phyloP scores from a whole-genome alignment of 92 coral and sea anemone genomes.

The Porites cylindrica region DNA sequence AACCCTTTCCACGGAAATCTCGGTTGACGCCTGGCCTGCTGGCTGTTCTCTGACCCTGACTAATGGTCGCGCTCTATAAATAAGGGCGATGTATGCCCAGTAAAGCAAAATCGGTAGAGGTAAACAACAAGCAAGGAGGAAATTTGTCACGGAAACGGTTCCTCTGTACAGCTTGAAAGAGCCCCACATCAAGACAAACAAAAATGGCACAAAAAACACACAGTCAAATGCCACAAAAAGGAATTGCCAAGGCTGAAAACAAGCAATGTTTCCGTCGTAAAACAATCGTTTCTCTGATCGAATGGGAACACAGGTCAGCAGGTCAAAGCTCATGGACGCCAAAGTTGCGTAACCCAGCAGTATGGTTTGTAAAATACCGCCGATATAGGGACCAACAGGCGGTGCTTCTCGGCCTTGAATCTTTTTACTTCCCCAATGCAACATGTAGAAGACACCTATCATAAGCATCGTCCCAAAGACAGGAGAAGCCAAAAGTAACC shows the following conservation, averaged over 20 bases:
- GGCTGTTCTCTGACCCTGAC: background rate
- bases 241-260: conserved; percentile 87
- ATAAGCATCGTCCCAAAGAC: conserved; percentile 57
- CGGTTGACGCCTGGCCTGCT: background rate
- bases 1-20: background rate
- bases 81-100: conserved; percentile 36
- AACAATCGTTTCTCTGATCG: conserved; percentile 64
- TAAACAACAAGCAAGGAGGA: conserved; percentile 63
- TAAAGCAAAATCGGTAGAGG: conserved; percentile 72
- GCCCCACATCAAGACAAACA: conserved; percentile 68
- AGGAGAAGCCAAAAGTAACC: conserved; percentile 46
- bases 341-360: conserved; percentile 79
- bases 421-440: conserved; percentile 44
- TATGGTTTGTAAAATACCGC: conserved; percentile 73
- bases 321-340: conserved; percentile 57
- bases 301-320: conserved; percentile 70
- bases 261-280: conserved; percentile 61
- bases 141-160: conserved; percentile 49
- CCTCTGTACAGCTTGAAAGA: conserved; percentile 65
- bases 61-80: background rate
- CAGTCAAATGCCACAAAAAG: conserved; percentile 38
- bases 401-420: conserved; percentile 66
- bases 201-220: conserved; percentile 69
- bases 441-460: conserved; percentile 49
- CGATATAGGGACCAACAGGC: conserved; percentile 74